These are phyloP conservation scores for Panulirus ornatus DNA, from an alignment of 1,140 invertebrate genomes.

Conservation along the genomic window DNA sequence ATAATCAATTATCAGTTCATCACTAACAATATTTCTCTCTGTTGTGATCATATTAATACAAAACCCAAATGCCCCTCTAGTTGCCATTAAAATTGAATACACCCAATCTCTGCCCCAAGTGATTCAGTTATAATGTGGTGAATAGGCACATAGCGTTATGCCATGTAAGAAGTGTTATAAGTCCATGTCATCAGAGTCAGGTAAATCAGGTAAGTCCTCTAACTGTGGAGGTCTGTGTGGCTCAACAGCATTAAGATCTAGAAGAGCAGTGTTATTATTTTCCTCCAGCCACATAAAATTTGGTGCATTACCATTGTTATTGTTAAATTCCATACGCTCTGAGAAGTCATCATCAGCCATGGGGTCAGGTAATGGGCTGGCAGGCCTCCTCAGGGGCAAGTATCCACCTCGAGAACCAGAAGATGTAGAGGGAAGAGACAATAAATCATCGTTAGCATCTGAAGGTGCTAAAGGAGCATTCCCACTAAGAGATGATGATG, in stretches of 20 bases:
- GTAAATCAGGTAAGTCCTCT: constrained; percentile 50
- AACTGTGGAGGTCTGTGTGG: constrained; percentile 44
- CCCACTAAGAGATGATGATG: neutral
- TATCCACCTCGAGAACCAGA: constrained; percentile 48
- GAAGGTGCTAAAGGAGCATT: neutral
- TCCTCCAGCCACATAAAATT: constrained; percentile 69
- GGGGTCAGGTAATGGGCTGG: constrained; percentile 61
- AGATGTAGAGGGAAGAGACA: constrained; percentile 58
- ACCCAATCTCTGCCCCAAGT: neutral
- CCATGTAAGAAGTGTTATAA: constrained; percentile 42
- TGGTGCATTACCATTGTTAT: constrained; percentile 55
- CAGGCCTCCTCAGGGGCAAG: constrained; percentile 43
- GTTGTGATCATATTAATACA: too few relatives aligned
- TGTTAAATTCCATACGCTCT: constrained; percentile 67
- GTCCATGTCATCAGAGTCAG: constrained; percentile 65
- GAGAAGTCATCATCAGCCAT: constrained; percentile 65
- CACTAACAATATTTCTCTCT: too few relatives aligned
- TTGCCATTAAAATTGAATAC: neutral
- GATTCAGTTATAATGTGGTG: neutral
- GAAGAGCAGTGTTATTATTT: constrained; percentile 60
- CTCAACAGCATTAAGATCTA: constrained; percentile 65
- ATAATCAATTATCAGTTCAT: too few relatives aligned
- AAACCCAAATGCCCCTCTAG: too few relatives aligned
- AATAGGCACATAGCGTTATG: neutral
- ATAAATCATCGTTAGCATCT: constrained; percentile 30